phyloP scores from a whole-genome alignment of 2,888 invertebrate genomes.

The Drosophila ezoana region DNA sequence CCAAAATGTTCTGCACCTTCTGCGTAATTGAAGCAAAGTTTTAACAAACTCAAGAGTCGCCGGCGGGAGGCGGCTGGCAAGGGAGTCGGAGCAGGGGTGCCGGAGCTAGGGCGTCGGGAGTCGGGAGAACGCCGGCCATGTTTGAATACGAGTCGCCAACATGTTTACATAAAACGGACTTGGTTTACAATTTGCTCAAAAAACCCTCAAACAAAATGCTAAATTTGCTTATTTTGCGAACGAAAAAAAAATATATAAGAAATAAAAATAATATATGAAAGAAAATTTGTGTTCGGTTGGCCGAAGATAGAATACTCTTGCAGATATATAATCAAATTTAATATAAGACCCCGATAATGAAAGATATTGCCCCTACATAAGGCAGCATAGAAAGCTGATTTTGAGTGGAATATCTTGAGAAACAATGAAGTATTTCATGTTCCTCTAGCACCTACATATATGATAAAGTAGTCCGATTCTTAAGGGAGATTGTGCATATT shows the following conservation, averaged over 20 bases:
- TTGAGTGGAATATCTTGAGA: too few species aligned
- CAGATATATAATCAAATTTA: too few species aligned
- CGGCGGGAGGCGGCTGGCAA: too few species aligned
- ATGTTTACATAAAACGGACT: slow-evolving; percentile 81
- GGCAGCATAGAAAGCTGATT: too few species aligned
- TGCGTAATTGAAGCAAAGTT: slow-evolving; percentile 63
- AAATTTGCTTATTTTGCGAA: slow-evolving; percentile 48
- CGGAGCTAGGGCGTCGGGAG: slow-evolving; percentile 6
- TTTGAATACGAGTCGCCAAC: slow-evolving; percentile 77
- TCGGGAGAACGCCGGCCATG: slow-evolving; percentile 58
- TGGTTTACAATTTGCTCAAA: slow-evolving; percentile 71
- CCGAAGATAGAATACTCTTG: slow-evolving; percentile 9
- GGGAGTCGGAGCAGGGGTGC: slow-evolving; percentile 1
- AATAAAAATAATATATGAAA: slow-evolving; percentile 12
- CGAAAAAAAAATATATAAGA: slow-evolving; percentile 18
- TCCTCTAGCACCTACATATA: too few species aligned
- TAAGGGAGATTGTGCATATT: too few species aligned
- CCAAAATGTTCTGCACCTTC: slow-evolving; percentile 60
- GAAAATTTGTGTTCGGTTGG: background rate
- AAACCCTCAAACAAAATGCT: slow-evolving; percentile 34
- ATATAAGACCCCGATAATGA: too few species aligned
- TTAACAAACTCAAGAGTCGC: slow-evolving; percentile 16
- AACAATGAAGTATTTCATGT: too few species aligned
- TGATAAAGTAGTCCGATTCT: too few species aligned
- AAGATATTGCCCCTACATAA: too few species aligned